Evolutionary conservation across 2,113 vertebrate genomes (phyloP).

Genomic region (Sturnus vulgaris): DNA sequence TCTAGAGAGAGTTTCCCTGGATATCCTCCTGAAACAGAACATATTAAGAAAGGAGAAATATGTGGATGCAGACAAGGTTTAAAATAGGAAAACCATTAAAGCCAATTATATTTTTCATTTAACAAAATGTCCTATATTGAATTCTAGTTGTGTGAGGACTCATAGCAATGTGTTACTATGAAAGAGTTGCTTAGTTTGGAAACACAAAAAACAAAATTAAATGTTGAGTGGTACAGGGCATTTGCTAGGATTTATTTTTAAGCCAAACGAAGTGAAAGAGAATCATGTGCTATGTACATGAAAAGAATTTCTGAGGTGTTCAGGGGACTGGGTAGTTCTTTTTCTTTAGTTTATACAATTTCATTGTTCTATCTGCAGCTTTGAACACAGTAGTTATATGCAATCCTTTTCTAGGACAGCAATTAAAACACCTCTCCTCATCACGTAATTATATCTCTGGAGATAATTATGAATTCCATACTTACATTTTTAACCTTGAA

Average conservation of each 20-base stretch:
- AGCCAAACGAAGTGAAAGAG: background rate
- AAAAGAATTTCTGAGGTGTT: background rate
- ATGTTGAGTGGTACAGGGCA: background rate
- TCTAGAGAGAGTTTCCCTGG: background rate
- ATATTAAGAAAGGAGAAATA: background rate
- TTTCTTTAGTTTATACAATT: background rate
- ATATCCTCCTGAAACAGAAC: background rate
- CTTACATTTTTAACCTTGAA: constrained; percentile 12
- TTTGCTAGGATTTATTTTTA: background rate
- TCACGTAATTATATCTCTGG: constrained; percentile 7
- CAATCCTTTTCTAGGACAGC: background rate
- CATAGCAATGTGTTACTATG: background rate
- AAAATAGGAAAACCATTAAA: background rate
- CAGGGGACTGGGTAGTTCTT: background rate
- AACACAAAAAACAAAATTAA: background rate
- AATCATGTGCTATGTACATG: background rate
- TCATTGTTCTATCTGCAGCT: background rate
- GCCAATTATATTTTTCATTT: background rate
- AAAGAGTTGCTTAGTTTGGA: background rate
- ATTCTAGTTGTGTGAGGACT: background rate
- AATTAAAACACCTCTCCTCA: constrained; percentile 6
- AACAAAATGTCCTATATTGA: background rate
- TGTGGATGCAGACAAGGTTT: background rate
- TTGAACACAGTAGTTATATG: background rate
- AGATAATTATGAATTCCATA: constrained; percentile 3